Evolutionary conservation across 2,797 vertebrate species (phyloP).

Genomic region (Varecia variegata): DNA sequence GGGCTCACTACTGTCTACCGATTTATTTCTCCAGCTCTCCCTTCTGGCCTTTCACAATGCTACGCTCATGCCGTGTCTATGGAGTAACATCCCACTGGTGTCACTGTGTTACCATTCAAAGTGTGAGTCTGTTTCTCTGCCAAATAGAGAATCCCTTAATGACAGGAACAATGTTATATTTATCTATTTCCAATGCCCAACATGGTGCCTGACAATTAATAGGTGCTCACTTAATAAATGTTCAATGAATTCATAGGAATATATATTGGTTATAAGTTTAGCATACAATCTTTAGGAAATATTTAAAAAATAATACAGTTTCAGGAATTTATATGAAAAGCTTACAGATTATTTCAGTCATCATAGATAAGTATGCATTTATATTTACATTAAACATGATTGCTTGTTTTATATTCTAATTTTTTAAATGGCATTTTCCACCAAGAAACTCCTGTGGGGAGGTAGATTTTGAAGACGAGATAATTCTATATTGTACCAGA

Average conservation of each 20-base stretch:
- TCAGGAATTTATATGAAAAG: not conserved
- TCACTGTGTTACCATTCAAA: not conserved
- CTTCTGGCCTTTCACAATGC: not conserved
- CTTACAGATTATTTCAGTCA: not conserved
- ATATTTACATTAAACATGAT: not conserved
- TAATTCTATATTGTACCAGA: not conserved
- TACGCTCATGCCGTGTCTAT: accelerated
- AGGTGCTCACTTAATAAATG: not conserved
- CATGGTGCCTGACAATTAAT: not conserved
- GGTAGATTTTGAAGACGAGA: not conserved
- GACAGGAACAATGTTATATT: not conserved
- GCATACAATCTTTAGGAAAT: not conserved
- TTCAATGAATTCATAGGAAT: not conserved
- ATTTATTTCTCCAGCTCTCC: not conserved
- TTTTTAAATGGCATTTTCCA: not conserved
- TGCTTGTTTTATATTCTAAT: not conserved
- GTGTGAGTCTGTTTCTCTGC: not conserved
- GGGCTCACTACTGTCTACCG: not conserved
- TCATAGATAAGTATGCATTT: not conserved
- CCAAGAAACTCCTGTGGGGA: not conserved
- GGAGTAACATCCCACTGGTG: no score
- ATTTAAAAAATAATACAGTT: not conserved
- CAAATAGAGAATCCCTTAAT: not conserved
- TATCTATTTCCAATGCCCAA: not conserved
- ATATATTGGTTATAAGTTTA: not conserved